These are phyloP conservation scores for Lochmaea capreae DNA, from an alignment of 2,888 invertebrate species.

Conservation along the genomic window DNA sequence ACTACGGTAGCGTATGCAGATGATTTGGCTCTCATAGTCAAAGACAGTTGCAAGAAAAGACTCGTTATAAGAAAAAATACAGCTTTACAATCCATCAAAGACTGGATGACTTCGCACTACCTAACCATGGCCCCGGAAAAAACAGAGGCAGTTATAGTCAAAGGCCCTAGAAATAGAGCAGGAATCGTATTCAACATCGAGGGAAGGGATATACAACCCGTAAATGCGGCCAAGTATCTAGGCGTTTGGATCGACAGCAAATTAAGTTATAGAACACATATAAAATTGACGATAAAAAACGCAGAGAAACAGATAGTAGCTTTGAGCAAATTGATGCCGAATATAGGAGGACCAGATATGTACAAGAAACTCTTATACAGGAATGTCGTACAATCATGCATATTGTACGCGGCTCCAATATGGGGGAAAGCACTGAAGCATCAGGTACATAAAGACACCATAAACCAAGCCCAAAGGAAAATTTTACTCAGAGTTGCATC, in stretches of 20 bases:
- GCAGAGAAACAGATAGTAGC: background rate
- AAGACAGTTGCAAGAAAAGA: background rate
- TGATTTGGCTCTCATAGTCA: slow-evolving; percentile 29
- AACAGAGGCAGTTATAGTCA: background rate
- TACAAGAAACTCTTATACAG: background rate
- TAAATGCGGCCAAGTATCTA: background rate
- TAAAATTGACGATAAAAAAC: slow-evolving; percentile 11
- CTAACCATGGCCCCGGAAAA: background rate
- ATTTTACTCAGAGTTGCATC: too few species aligned
- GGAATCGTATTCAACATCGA: background rate
- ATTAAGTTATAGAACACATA: background rate
- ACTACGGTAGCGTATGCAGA: slow-evolving; percentile 34
- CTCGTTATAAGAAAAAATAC: background rate
- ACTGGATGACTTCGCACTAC: background rate
- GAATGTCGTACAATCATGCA: too few species aligned
- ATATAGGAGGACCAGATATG: background rate
- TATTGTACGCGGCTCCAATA: too few species aligned
- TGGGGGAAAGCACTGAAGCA: too few species aligned
- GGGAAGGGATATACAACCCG: background rate
- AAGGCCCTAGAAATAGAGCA: background rate
- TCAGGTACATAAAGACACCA: too few species aligned
- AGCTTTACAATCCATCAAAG: background rate
- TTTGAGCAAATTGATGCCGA: slow-evolving; percentile 7
- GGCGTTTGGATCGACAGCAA: background rate
- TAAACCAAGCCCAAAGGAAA: too few species aligned